A percentile compares a stretch with the other conserved stretches of the same genome.
These are phyloP conservation scores for Karalla daura DNA, from an alignment of 2,797 vertebrate species.

Conservation along the genomic window DNA sequence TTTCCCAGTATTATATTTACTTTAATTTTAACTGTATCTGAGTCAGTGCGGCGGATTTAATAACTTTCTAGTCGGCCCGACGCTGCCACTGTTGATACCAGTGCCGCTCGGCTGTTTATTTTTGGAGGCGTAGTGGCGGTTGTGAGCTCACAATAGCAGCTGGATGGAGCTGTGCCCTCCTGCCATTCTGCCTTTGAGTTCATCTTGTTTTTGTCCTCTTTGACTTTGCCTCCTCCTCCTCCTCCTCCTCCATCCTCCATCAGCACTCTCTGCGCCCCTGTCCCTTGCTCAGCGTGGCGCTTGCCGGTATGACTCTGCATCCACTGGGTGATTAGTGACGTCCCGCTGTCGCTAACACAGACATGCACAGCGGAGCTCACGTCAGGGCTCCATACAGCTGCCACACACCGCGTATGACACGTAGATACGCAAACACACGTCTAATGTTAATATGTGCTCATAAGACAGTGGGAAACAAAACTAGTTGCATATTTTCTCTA, in stretches of 20 bases:
- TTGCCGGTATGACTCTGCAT: constrained; percentile 52
- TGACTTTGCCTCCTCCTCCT: constrained; percentile 42
- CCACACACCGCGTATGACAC: constrained; percentile 13
- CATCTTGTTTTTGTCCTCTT: constrained; percentile 38
- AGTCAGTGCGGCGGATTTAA: not conserved
- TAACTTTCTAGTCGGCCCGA: not conserved
- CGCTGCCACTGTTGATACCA: not conserved
- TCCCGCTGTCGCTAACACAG: constrained; percentile 71
- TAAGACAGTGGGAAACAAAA: not conserved
- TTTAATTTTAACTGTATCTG: not conserved
- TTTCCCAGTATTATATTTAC: not conserved
- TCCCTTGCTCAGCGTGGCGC: constrained; percentile 47
- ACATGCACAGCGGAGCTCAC: constrained; percentile 42
- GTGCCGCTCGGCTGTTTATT: constrained; percentile 43
- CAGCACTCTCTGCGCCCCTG: constrained; percentile 26
- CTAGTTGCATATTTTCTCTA: too few relatives aligned
- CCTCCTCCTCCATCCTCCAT: constrained; percentile 29
- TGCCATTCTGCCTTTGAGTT: constrained; percentile 27
- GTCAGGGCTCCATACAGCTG: constrained; percentile 1
- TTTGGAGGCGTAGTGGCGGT: constrained; percentile 26
- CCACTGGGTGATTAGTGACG: constrained; percentile 77
- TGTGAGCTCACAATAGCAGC: constrained; percentile 4
- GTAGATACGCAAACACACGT: constrained; percentile 2
- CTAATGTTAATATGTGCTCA: not conserved
- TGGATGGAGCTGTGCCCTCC: constrained; percentile 23